Evolutionary conservation across 64 coral and sea anemone genomes (phyloP), one percentile per base, ranked within the genome.

Genomic region (Dendronephthya gigantea): DNA sequence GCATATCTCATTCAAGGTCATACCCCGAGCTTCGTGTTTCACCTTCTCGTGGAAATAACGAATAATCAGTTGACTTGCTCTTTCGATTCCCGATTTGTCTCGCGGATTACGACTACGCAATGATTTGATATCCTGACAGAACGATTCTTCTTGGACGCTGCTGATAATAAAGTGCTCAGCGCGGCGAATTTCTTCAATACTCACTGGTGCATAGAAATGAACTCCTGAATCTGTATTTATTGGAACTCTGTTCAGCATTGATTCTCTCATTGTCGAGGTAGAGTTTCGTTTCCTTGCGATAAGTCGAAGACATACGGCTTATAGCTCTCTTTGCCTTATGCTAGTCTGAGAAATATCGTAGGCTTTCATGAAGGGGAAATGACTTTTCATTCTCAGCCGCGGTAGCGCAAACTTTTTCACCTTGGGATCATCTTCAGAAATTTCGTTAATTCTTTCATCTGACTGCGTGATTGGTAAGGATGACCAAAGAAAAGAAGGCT

Each of bases 361-460:
- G 25, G 12, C 55, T 19, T 27, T 62, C 25, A 19, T n/a, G 55
- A n/a, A n/a, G 55, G 55, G 17, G 25, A 62, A 62, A 62, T 62
- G 17, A 1, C 2, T 62, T 23, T 62, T 62, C 12, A 27, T 15
- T 62, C 19, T 27, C 55, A n/a, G 17, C 25, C 7, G 55, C 10
- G 25, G 25, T 19, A 27, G 55, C 25, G 7, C 19, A 62, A 17
- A 62, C 55, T 16, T 31, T 0, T 51, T 48, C 0, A 87, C 50
- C 28, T 89, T 50, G 14, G 51, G 56, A 65, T 89, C 88, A 10
- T 83, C 52, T 31, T 48, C 30, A 83, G 82, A 50, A 34, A 89
- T 13, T 2, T 34, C 23, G 41, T 75, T 13, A 34, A 27, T 14
- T 79, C 50, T 36, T 49, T 40, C 38, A 40, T 38, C 31, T 36